phyloP scores from a whole-genome alignment of 2,888 invertebrate genomes.

The Acholoe squamosa region DNA sequence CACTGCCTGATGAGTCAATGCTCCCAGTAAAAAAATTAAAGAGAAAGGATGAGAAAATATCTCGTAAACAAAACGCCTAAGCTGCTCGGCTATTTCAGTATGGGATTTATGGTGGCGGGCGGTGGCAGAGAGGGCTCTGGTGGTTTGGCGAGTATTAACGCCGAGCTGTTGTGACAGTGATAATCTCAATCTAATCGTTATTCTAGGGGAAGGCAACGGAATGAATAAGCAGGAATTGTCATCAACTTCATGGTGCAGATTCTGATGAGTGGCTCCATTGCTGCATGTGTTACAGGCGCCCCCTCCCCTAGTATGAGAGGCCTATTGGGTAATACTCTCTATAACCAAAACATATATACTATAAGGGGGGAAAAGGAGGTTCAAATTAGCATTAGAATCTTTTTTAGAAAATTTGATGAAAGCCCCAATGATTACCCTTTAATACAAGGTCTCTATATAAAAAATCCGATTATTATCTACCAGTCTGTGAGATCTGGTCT shows the following conservation, averaged over 20 bases:
- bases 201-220: constrained; percentile 44
- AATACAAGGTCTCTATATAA: too few species aligned
- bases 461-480: too few species aligned
- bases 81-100: background rate
- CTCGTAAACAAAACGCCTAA: background rate
- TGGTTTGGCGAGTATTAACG: background rate
- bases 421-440: too few species aligned
- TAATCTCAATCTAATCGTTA: constrained; percentile 32
- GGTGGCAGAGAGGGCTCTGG: background rate
- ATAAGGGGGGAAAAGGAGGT: too few species aligned
- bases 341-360: too few species aligned
- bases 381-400: too few species aligned
- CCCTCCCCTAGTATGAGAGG: background rate
- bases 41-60: too few species aligned
- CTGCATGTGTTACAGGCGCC: background rate
- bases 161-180: constrained; percentile 1
- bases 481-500: too few species aligned
- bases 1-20: constrained; percentile 15
- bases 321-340: background rate
- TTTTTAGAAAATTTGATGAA: too few species aligned
- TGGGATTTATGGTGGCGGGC: background rate
- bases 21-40: background rate
- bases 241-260: background rate
- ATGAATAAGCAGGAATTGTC: constrained; percentile 14
- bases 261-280: background rate